These are phyloP conservation scores for Volucella bombylans DNA, from an alignment of 2,888 invertebrate species.

Conservation along the genomic window DNA sequence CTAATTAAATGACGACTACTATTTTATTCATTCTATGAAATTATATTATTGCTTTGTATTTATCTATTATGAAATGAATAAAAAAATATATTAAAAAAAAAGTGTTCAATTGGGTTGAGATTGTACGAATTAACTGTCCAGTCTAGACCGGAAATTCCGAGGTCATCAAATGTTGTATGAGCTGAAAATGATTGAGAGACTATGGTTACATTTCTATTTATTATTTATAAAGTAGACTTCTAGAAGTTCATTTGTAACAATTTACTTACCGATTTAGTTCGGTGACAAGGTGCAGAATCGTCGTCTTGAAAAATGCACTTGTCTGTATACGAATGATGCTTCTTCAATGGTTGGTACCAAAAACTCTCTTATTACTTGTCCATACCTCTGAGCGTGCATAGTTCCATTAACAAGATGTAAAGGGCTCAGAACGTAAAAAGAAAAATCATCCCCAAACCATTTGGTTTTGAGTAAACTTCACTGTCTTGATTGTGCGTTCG, in stretches of 20 bases:
- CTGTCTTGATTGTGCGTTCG: not conserved
- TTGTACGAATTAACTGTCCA: no score
- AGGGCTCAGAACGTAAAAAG: not conserved
- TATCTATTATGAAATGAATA: no score
- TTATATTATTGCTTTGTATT: no score
- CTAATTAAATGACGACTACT: no score
- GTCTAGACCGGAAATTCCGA: no score
- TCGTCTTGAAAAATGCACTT: not conserved
- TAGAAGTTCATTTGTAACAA: not conserved
- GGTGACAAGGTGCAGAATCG: not conserved
- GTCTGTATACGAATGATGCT: not conserved
- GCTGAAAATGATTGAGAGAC: no score
- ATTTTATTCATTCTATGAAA: no score
- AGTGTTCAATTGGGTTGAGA: no score
- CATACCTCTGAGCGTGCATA: not conserved
- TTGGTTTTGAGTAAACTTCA: not conserved
- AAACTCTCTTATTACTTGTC: not conserved
- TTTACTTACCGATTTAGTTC: not conserved
- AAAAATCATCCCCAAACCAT: no score
- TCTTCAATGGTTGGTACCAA: not conserved
- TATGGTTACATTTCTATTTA: not conserved
- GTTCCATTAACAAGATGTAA: not conserved
- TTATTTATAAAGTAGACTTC: not conserved
- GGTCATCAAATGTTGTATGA: no score
- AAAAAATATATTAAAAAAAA: no score